Percentiles rank a stretch among this genome's conserved stretches.
Conservation (phyloP, 2,888 invertebrate species). For the Stramonita haemastoma region DNA sequence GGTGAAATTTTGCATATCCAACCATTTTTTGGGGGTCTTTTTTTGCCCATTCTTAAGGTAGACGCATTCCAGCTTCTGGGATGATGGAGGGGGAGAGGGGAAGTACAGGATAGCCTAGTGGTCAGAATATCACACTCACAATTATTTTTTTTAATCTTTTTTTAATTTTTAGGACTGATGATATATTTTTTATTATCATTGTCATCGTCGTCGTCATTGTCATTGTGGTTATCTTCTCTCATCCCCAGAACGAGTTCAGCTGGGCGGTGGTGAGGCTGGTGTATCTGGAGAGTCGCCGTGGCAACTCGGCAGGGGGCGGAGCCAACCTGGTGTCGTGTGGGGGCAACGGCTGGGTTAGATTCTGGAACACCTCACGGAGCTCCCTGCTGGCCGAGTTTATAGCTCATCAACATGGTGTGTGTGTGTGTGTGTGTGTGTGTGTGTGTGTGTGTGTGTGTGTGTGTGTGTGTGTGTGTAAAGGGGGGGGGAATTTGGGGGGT, state of each 20-base stretch:
- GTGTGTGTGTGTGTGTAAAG: background rate
- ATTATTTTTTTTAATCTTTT: too few species aligned
- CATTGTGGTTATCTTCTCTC: constrained; percentile 8
- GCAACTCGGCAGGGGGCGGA: constrained; percentile 64
- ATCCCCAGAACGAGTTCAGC: constrained; percentile 71
- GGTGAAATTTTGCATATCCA: too few species aligned
- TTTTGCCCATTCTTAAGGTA: too few species aligned
- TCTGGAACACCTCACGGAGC: constrained; percentile 70
- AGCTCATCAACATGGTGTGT: constrained; percentile 74
- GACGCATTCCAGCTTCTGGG: too few species aligned
- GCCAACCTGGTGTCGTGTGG: constrained; percentile 77
- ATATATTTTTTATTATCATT: too few species aligned
- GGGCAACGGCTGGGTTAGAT: constrained; percentile 77
- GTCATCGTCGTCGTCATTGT: too few species aligned
- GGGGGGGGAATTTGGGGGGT: background rate
- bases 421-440: background rate
- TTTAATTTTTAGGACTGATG: too few species aligned
- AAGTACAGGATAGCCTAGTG: too few species aligned
- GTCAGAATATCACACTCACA: too few species aligned
- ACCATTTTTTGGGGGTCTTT: too few species aligned
- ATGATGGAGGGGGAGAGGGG: too few species aligned
- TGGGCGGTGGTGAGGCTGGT: constrained; percentile 71
- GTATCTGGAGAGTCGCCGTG: constrained; percentile 71
- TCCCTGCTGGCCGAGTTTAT: constrained; percentile 74
- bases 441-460: background rate